These are phyloP conservation scores for Okapia johnstoni DNA, from an alignment of 2,113 vertebrate species.

Conservation along the genomic window DNA sequence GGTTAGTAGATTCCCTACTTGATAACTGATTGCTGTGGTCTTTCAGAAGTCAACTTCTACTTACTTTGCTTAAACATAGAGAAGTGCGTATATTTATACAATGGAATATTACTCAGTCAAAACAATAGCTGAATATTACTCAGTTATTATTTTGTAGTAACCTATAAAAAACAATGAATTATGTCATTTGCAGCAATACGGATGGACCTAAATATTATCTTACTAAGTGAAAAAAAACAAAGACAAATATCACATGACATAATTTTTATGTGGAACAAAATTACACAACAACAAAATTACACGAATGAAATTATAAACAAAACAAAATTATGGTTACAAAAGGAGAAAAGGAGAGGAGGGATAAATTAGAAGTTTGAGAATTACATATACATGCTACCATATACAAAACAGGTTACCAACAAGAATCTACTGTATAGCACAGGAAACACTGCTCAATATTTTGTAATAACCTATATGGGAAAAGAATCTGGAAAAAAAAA, in stretches of 20 bases:
- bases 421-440: neutral
- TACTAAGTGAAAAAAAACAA: neutral
- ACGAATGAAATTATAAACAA: neutral
- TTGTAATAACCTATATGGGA: neutral
- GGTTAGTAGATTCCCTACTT: neutral
- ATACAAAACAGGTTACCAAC: neutral
- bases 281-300: neutral
- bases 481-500: neutral
- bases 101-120: neutral
- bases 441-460: neutral
- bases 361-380: neutral
- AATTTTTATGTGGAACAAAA: neutral
- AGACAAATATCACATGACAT: neutral
- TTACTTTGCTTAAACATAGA: neutral
- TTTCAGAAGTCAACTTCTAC: neutral
- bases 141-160: neutral
- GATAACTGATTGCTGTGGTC: neutral
- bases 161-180: neutral
- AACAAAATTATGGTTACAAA: neutral
- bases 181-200: neutral
- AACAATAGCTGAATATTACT: neutral
- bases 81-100: neutral
- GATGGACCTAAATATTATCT: neutral
- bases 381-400: fast-evolving
- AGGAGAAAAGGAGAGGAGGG: neutral